phyloP scores from a whole-genome alignment of 2,113 vertebrate species.

The Crotalus helleri region DNA sequence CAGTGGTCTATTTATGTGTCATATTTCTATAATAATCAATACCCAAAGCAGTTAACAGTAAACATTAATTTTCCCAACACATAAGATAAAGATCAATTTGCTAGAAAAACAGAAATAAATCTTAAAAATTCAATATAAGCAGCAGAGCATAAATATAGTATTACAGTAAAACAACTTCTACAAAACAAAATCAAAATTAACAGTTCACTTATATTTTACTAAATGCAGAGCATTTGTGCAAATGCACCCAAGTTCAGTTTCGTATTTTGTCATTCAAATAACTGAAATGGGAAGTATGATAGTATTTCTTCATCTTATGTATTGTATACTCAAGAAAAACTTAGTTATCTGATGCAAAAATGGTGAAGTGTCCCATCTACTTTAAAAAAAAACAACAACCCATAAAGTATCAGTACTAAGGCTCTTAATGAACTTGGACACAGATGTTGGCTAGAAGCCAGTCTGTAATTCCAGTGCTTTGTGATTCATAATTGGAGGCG shows the following conservation, averaged over 20 bases:
- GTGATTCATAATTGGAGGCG: slow-evolving; percentile 57
- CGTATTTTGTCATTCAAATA: slow-evolving; percentile 1
- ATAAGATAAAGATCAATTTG: neutral
- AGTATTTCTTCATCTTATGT: accelerated
- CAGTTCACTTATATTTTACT: neutral
- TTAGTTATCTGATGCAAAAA: neutral
- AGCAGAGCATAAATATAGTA: neutral
- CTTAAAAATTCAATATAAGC: neutral
- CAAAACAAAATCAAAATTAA: neutral
- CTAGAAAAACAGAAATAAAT: neutral
- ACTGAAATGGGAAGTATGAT: neutral
- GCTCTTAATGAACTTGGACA: slow-evolving; percentile 30
- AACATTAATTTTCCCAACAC: neutral
- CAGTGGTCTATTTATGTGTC: neutral
- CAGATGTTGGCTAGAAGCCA: slow-evolving; percentile 47
- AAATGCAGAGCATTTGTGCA: neutral
- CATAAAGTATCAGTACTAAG: neutral
- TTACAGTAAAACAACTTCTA: neutral
- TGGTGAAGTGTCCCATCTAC: slow-evolving; percentile 20
- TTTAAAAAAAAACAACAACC: slow-evolving; percentile 25
- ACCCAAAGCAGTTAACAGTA: neutral
- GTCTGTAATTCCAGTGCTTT: slow-evolving; percentile 58
- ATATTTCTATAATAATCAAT: neutral
- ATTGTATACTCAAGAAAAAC: neutral
- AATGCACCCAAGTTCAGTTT: neutral